Evolutionary conservation across 1,140 invertebrate genomes (phyloP).

Genomic region (Bombus superbus): DNA sequence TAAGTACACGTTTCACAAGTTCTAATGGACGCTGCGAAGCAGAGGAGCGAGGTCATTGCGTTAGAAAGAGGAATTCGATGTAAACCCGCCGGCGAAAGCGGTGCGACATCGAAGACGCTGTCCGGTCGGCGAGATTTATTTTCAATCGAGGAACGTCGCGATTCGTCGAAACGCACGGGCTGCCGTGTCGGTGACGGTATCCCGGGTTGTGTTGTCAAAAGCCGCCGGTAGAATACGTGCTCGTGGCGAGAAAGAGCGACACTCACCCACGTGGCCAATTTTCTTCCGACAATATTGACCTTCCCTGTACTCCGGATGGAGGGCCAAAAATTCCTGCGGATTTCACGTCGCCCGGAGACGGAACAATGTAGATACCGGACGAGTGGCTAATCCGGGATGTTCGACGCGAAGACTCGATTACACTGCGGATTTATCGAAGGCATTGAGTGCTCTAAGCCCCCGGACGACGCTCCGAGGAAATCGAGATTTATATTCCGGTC

Average conservation of each 20-base stretch:
- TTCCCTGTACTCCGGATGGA: conserved; percentile 39
- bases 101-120: neutral
- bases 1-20: neutral
- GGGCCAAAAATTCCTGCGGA: conserved; percentile 66
- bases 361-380: conserved; percentile 57
- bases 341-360: conserved; percentile 52
- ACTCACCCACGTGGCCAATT: conserved; percentile 67
- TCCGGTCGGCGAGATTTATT: conserved; percentile 33
- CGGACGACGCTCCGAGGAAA: conserved; percentile 50
- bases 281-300: conserved; percentile 73
- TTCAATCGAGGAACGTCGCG: conserved; percentile 27
- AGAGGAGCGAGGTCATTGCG: no score
- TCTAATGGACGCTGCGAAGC: neutral
- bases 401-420: conserved; percentile 68
- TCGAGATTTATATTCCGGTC: conserved; percentile 64
- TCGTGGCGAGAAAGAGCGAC: conserved; percentile 54
- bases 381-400: conserved; percentile 65
- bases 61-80: neutral
- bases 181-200: neutral
- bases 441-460: conserved; percentile 63
- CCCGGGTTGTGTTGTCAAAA: conserved; percentile 40
- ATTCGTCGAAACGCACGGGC: conserved; percentile 17
- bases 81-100: neutral
- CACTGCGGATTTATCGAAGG: conserved; percentile 62
- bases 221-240: conserved; percentile 57